Base-by-base conservation (phyloP, 2,888 invertebrate species). In the Caenorhabditis sinica region DNA sequence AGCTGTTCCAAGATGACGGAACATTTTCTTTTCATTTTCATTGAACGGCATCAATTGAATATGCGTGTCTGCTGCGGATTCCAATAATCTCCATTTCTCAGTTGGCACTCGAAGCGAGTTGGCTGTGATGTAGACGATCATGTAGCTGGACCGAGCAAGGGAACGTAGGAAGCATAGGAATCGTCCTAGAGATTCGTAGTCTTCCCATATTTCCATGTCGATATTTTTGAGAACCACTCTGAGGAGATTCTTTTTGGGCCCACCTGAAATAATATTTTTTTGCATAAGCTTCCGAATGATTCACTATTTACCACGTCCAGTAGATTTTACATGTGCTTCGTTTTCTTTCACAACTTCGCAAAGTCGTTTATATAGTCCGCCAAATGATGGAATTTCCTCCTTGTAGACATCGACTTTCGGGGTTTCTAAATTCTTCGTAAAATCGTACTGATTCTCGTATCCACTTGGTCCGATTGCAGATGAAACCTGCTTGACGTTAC, bases 201-300 rank as follows among this genome's bases (percentile, higher is more conserved):
- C 85, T 23, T 77, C 71, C 81, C 81, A 85, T 23, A 81, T 30
- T 6, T 51, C 60, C 25, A 71, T 33, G 23, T 68, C 68, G 33
- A 85, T 73, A 30, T 77, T 82, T n/a, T 73, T 68, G 3, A 85
- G 33, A 9, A 85, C 77, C 0, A 85, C 68, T 68, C 85, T 65
- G 0, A 85, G 73, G 15, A 85, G 51, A 58, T 81, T 82, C 51
- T 85, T 85, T n/a, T 75, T 81, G 5, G 84, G 81, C 13, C 84
- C 84, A 13, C 77, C 74, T 75, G 60, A 49, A 30, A 65, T 1
- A 5, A 45, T 0, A 6, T 25, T 8, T 8, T 76, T 36, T 49
- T 13, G 11, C 13, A 40, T 40, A 11, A 40, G 13, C 8, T 13
- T n/a, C n/a, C n/a, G n/a, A n/a, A n/a, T 28, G 15, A 17, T 51